Conservation (phyloP, 2,888 invertebrate genomes). For the Dromius quadrimaculatus region DNA sequence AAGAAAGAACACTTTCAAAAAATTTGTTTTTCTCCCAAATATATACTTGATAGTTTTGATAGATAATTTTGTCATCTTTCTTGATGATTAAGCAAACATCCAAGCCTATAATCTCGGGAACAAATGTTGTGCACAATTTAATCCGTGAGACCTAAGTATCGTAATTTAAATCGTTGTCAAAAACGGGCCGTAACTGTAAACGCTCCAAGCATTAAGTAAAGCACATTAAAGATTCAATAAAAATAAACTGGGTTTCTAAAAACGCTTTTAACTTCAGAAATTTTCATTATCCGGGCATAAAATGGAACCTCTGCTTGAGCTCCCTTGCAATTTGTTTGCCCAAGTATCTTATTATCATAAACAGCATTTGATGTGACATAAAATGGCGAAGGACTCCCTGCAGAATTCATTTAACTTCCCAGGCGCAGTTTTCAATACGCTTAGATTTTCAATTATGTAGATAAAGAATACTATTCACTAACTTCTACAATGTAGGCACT, state of each 20-base stretch:
- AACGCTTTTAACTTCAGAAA: background rate
- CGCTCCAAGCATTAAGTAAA: background rate
- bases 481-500: background rate
- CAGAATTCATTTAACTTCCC: constrained; percentile 38
- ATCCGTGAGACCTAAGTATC: too few species aligned
- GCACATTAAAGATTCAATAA: background rate
- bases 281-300: background rate
- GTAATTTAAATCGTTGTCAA: too few species aligned
- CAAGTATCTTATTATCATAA: constrained; percentile 18
- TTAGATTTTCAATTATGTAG: constrained; percentile 31
- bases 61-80: too few species aligned
- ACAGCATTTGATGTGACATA: constrained; percentile 11
- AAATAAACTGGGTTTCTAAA: background rate
- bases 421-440: constrained; percentile 29
- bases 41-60: too few species aligned
- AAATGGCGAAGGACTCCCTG: constrained; percentile 1
- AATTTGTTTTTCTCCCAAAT: too few species aligned
- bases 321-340: background rate
- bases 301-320: background rate
- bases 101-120: too few species aligned
- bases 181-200: too few species aligned
- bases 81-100: too few species aligned
- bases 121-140: too few species aligned
- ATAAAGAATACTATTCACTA: constrained; percentile 10
- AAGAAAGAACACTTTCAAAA: too few species aligned